phyloP scores from a whole-genome alignment of 2,113 vertebrate species.

The Syrmaticus mikado region DNA sequence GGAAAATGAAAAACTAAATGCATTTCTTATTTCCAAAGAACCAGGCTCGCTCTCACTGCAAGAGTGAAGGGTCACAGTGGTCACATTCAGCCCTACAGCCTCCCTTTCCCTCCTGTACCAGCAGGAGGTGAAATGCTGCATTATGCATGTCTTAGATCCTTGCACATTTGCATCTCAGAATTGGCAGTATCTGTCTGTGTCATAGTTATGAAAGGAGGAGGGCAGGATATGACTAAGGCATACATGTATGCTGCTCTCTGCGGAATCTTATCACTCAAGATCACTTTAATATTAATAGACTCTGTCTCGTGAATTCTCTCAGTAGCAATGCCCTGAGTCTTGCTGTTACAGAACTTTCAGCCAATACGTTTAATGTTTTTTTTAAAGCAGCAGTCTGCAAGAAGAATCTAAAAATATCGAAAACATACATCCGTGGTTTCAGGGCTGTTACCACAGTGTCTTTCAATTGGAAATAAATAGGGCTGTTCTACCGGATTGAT shows the following conservation, averaged over 20 bases:
- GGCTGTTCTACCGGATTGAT: not conserved
- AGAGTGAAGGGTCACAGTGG: not conserved
- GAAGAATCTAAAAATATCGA: not conserved
- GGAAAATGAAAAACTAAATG: not conserved
- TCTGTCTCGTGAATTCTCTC: not conserved
- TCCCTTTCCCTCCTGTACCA: not conserved
- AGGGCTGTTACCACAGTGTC: not conserved
- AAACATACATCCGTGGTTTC: not conserved
- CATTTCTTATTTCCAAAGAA: not conserved
- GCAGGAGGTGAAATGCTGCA: not conserved
- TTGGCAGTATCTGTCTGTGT: not conserved
- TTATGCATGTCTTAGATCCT: not conserved
- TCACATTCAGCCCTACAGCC: not conserved
- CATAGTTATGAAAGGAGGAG: not conserved
- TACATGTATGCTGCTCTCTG: not conserved
- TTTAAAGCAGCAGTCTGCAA: not conserved
- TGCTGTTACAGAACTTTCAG: not conserved
- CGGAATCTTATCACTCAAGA: not conserved
- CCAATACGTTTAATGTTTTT: not conserved
- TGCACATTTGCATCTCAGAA: not conserved
- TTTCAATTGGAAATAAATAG: not conserved
- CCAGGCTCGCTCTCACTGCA: not conserved
- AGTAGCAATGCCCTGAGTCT: not conserved
- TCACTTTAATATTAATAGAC: not conserved
- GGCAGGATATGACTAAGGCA: not conserved